A percentile compares a stretch with the other conserved stretches of the same genome.
phyloP scores from a whole-genome alignment of 37 sponge, comb jelly and placozoan genomes.

The Halisarca cf. caerulea region DNA sequence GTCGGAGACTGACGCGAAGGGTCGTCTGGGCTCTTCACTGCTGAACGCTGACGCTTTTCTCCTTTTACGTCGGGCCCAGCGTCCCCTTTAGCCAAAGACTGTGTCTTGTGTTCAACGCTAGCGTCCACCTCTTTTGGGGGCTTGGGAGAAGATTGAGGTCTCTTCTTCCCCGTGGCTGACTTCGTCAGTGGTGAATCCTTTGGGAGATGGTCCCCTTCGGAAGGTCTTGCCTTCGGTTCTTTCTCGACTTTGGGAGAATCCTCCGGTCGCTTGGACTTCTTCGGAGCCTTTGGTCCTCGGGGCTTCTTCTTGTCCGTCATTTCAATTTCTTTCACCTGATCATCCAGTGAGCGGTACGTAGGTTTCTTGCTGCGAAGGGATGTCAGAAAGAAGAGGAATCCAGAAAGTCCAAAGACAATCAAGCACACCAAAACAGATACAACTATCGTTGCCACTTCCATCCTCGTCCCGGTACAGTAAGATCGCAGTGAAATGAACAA shows the following conservation, averaged over 20 bases:
- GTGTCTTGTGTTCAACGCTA: no score
- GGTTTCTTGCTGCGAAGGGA: background rate
- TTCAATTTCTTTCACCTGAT: background rate
- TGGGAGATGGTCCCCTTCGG: background rate
- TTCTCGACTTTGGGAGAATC: constrained; percentile 8
- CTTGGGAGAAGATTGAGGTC: background rate
- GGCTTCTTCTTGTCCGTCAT: background rate
- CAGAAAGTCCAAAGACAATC: background rate
- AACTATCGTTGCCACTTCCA: background rate
- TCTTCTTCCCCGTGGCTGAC: background rate
- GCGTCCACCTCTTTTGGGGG: background rate
- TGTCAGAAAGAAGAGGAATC: background rate
- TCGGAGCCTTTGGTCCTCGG: background rate
- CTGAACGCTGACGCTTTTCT: no score
- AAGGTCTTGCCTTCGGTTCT: background rate
- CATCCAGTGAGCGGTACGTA: background rate
- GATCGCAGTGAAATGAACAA: no score
- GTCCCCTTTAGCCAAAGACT: no score
- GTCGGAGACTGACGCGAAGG: no score
- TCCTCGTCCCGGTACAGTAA: background rate
- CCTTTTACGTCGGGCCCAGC: no score
- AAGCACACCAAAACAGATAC: background rate
- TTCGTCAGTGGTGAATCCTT: background rate
- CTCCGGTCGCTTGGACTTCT: background rate
- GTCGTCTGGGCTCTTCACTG: no score